phyloP scores from a whole-genome alignment of 1,140 invertebrate species.

The Pomacea maculata region DNA sequence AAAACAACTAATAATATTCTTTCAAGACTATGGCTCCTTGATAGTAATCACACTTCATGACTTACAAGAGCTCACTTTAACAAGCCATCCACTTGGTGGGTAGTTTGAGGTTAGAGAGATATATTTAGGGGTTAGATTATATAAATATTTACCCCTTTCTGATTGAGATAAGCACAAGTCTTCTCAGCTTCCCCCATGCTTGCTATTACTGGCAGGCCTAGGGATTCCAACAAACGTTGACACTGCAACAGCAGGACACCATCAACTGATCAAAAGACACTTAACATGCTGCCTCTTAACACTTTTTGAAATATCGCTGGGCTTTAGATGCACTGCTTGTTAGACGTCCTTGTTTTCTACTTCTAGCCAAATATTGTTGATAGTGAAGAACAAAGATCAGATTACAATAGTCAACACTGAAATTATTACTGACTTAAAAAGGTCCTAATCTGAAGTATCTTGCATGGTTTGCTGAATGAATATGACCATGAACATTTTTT shows the following conservation, averaged over 20 bases:
- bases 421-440: too few relatives aligned
- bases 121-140: too few relatives aligned
- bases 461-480: too few relatives aligned
- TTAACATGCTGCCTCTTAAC: background rate
- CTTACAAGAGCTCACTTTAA: too few relatives aligned
- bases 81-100: too few relatives aligned
- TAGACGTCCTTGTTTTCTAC: background rate
- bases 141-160: constrained; percentile 70
- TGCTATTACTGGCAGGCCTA: constrained; percentile 81
- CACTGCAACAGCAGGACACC: constrained; percentile 68
- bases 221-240: constrained; percentile 75
- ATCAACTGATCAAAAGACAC: background rate
- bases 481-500: too few relatives aligned
- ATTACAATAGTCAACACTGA: too few relatives aligned
- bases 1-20: too few relatives aligned
- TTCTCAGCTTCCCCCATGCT: constrained; percentile 86
- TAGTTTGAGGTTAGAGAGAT: too few relatives aligned
- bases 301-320: background rate
- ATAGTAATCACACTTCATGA: too few relatives aligned
- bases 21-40: too few relatives aligned
- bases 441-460: too few relatives aligned
- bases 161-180: constrained; percentile 78
- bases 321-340: background rate
- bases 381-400: background rate
- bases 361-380: background rate